Conservation (phyloP, 2,113 vertebrate species). For the Chauna torquata region DNA sequence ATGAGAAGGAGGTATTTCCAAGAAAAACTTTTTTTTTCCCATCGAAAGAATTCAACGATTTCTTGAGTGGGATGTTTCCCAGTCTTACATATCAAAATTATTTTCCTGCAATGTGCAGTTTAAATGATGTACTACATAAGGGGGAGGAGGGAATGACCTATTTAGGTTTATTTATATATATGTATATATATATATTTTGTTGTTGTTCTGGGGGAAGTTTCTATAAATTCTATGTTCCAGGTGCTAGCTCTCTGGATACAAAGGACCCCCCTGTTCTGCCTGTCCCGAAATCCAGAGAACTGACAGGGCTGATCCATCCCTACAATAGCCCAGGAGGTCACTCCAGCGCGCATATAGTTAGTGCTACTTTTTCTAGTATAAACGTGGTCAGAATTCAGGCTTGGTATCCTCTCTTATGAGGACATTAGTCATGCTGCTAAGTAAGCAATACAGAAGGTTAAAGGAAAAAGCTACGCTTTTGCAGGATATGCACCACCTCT, state of each 20-base stretch:
- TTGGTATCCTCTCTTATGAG: neutral
- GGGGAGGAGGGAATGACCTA: neutral
- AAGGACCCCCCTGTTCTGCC: neutral
- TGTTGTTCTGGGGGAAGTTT: neutral
- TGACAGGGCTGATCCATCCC: neutral
- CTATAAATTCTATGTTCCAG: neutral
- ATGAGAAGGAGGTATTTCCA: neutral
- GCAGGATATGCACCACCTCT: neutral
- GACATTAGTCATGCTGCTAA: neutral
- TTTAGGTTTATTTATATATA: neutral
- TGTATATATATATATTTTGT: neutral
- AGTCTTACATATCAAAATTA: conserved; percentile 2
- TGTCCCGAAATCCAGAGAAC: neutral
- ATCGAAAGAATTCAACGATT: neutral
- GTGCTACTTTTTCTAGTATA: neutral
- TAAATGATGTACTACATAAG: neutral
- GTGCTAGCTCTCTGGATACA: neutral
- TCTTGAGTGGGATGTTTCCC: neutral
- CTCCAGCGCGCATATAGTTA: neutral
- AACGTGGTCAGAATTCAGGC: neutral
- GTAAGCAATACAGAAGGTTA: neutral
- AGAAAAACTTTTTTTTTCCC: neutral
- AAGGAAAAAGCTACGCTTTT: neutral
- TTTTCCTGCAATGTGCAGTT: neutral
- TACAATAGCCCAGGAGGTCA: neutral